phyloP scores from a whole-genome alignment of 1,140 invertebrate genomes.

The Eciton burchellii region DNA sequence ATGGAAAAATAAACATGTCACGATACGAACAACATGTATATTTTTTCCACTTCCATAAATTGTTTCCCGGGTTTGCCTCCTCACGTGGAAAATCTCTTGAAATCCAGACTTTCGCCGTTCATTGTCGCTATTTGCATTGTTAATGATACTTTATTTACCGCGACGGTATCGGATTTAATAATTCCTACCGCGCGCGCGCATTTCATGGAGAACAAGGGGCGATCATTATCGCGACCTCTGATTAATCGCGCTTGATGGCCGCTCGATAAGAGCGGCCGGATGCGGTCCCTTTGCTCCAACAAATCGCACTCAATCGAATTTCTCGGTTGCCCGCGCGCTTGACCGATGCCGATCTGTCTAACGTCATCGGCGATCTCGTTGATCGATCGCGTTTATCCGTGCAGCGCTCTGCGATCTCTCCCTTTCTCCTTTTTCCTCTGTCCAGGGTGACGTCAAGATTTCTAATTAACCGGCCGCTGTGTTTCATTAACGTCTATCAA shows the following conservation, averaged over 20 bases:
- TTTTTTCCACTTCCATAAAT: too few species aligned
- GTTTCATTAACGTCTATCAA: slow-evolving; percentile 17
- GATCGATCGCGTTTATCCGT: not conserved
- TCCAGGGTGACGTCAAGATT: not conserved
- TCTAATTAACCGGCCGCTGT: slow-evolving; percentile 13
- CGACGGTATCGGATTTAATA: slow-evolving; percentile 22
- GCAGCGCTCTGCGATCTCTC: not conserved
- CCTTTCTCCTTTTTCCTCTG: not conserved
- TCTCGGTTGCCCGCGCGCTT: not conserved
- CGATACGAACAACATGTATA: too few species aligned
- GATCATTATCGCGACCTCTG: slow-evolving; percentile 27
- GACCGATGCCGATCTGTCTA: slow-evolving; percentile 13
- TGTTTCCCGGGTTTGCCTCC: too few species aligned
- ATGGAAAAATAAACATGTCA: too few species aligned
- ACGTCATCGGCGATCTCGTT: not conserved
- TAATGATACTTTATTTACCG: slow-evolving; percentile 22
- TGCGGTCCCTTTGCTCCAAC: not conserved
- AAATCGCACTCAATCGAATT: slow-evolving; percentile 10
- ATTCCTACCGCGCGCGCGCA: not conserved
- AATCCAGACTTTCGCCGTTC: not conserved
- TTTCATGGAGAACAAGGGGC: not conserved
- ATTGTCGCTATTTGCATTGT: not conserved
- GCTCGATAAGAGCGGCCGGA: slow-evolving; percentile 17
- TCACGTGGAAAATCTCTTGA: not conserved
- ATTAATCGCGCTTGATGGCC: slow-evolving; percentile 20